Conservation (phyloP, 2,888 invertebrate genomes). For the Bombyx huttoni region DNA sequence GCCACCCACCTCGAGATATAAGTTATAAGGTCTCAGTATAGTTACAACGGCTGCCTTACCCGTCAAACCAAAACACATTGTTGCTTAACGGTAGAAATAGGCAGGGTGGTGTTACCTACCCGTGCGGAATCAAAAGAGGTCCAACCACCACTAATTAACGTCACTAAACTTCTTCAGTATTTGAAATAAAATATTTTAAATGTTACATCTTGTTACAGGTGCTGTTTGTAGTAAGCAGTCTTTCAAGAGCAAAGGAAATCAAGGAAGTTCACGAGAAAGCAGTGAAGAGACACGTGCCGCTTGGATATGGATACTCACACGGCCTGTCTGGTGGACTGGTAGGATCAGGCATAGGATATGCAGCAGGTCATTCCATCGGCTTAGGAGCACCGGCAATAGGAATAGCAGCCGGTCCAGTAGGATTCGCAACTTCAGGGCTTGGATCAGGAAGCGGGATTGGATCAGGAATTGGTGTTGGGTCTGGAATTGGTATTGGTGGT, state of each 20-base stretch:
- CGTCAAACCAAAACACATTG: too few relatives aligned
- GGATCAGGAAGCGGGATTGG: slow-evolving; percentile 3
- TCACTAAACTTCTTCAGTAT: too few relatives aligned
- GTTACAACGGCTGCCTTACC: too few relatives aligned
- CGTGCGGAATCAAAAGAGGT: too few relatives aligned
- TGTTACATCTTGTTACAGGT: slow-evolving; percentile 24
- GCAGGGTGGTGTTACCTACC: too few relatives aligned
- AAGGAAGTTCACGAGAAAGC: slow-evolving; percentile 36
- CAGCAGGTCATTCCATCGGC: background rate
- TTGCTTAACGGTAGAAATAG: too few relatives aligned
- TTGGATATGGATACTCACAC: slow-evolving; percentile 10
- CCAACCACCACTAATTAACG: too few relatives aligned
- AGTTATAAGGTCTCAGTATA: too few relatives aligned
- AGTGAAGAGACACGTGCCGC: slow-evolving; percentile 40
- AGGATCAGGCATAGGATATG: background rate
- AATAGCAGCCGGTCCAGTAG: background rate
- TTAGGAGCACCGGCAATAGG: background rate
- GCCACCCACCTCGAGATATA: too few relatives aligned
- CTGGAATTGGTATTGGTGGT: slow-evolving; percentile 3
- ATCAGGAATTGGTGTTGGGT: background rate
- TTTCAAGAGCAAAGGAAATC: slow-evolving; percentile 42
- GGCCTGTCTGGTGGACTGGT: slow-evolving; percentile 4
- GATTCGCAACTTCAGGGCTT: background rate
- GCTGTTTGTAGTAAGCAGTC: slow-evolving; percentile 45
- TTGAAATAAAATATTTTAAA: too few relatives aligned